These are phyloP conservation scores for Drosophila takahashii DNA, from an alignment of 1,140 invertebrate species.

Conservation along the genomic window DNA sequence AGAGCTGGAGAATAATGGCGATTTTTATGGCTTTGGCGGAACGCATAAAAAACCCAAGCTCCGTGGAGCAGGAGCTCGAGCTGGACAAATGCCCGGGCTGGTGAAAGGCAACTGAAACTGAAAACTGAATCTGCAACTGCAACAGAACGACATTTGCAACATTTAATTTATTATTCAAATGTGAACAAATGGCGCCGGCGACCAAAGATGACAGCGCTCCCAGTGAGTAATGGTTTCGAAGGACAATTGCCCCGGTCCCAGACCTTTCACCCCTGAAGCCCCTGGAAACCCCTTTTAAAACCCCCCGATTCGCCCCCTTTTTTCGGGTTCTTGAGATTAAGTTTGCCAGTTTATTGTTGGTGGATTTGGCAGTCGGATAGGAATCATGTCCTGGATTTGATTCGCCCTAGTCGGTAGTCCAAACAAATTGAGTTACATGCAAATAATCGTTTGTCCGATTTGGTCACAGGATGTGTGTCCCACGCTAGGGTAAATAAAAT, in stretches of 20 bases:
- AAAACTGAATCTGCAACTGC: conserved; percentile 40
- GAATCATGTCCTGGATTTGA: conserved; percentile 54
- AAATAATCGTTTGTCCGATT: conserved; percentile 76
- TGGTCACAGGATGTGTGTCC: conserved; percentile 36
- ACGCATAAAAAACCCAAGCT: conserved; percentile 65
- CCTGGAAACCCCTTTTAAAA: background rate
- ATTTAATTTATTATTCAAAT: conserved; percentile 83
- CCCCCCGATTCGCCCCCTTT: background rate
- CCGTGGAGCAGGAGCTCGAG: conserved; percentile 22
- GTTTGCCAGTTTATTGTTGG: conserved; percentile 32
- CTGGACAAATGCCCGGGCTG: conserved; percentile 46
- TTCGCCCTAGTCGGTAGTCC: conserved; percentile 44
- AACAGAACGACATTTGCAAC: conserved; percentile 72
- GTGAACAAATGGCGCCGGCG: conserved; percentile 75
- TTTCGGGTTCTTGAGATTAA: conserved; percentile 33
- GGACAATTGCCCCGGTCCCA: conserved; percentile 56
- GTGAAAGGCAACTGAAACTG: conserved; percentile 58
- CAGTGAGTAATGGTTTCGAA: conserved; percentile 68
- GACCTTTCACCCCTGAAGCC: background rate
- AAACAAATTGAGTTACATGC: conserved; percentile 76
- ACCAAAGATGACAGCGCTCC: conserved; percentile 73
- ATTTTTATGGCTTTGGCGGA: conserved; percentile 72
- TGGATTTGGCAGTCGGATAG: conserved; percentile 32
- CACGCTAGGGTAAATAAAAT: conserved; percentile 47
- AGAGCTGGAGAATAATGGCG: conserved; percentile 67